Evolutionary conservation across 2,888 invertebrate species (phyloP).

Genomic region (Perithous albicinctus): DNA sequence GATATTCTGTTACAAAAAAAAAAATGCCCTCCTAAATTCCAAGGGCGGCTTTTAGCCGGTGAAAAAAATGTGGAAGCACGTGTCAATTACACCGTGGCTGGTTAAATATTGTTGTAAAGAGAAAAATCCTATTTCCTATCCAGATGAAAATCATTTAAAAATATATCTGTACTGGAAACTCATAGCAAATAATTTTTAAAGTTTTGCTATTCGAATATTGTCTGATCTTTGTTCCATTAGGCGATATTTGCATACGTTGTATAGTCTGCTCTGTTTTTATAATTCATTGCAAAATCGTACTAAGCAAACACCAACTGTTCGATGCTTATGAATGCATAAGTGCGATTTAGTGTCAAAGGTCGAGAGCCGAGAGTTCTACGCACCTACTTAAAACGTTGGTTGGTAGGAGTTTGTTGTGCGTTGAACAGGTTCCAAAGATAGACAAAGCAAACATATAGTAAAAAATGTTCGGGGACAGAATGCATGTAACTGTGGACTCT

Average conservation of each 20-base stretch:
- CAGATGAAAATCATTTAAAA: no score
- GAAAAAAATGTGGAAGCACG: slow-evolving; percentile 16
- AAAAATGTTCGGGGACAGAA: slow-evolving; percentile 21
- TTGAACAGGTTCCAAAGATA: slow-evolving; percentile 4
- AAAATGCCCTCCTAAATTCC: slow-evolving; percentile 32
- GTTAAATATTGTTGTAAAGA: neutral
- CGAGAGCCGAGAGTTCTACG: slow-evolving; percentile 4
- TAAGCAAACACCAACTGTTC: neutral
- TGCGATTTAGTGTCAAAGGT: slow-evolving; percentile 1
- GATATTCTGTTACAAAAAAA: slow-evolving; percentile 43
- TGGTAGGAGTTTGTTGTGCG: neutral
- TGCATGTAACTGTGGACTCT: slow-evolving; percentile 10
- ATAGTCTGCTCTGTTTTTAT: neutral
- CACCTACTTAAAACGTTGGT: neutral
- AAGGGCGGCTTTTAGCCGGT: neutral
- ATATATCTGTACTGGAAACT: no score
- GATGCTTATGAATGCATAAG: neutral
- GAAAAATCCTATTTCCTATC: neutral
- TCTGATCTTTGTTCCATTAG: neutral
- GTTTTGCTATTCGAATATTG: neutral
- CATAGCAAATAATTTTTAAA: no score
- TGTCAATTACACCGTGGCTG: neutral
- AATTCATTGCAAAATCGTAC: neutral
- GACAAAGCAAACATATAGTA: slow-evolving; percentile 12
- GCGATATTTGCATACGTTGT: neutral